These are phyloP conservation scores for Sipha flava DNA, from an alignment of 1,140 invertebrate species.

Conservation along the genomic window DNA sequence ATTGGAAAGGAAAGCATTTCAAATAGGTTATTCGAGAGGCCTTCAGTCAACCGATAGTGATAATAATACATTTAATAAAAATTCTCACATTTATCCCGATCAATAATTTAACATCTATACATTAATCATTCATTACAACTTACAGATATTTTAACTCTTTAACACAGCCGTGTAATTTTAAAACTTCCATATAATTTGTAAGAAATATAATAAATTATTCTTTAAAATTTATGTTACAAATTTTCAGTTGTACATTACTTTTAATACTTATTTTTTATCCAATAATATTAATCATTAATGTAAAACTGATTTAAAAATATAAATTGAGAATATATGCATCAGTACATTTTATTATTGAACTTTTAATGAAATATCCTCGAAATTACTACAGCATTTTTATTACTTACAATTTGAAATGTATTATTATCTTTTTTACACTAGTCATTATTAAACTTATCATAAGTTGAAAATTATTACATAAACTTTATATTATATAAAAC, in stretches of 20 bases:
- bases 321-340: neutral
- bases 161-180: neutral
- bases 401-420: neutral
- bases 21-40: constrained; percentile 25
- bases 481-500: too few species aligned
- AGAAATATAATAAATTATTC: neutral
- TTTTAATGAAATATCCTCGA: neutral
- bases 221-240: neutral
- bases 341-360: neutral
- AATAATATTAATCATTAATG: too few species aligned
- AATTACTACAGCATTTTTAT: neutral
- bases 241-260: neutral
- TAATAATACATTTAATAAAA: neutral
- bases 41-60: neutral
- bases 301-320: too few species aligned
- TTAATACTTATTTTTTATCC: too few species aligned
- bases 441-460: neutral
- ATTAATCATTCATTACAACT: neutral
- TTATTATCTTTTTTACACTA: neutral
- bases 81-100: neutral
- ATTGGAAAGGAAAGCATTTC: constrained; percentile 28
- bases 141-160: neutral
- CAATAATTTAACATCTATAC: neutral
- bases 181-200: neutral
- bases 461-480: too few species aligned